Evolutionary conservation across 2,888 invertebrate genomes (phyloP).

Genomic region (Polymixis flavicincta): DNA sequence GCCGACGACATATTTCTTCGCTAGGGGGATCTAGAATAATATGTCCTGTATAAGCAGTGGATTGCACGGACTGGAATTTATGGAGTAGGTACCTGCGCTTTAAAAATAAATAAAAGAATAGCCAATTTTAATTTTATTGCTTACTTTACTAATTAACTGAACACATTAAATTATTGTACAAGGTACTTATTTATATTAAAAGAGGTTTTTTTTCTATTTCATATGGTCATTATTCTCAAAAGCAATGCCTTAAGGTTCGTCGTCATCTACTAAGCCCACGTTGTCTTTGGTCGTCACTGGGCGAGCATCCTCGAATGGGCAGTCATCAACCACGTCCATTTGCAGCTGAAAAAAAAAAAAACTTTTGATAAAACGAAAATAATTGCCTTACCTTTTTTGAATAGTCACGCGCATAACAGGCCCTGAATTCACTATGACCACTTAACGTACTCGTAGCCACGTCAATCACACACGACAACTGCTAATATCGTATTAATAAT

Average conservation of each 20-base stretch:
- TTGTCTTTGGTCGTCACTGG: slow-evolving; percentile 45
- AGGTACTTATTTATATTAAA: not conserved
- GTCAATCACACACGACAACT: no score
- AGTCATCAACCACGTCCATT: slow-evolving; percentile 65
- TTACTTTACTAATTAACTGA: slow-evolving; percentile 2
- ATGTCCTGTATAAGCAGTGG: no score
- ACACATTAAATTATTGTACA: not conserved
- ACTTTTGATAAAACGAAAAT: not conserved
- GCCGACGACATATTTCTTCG: no score
- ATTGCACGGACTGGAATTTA: no score
- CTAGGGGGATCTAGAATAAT: no score
- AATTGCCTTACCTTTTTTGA: not conserved
- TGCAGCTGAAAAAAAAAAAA: slow-evolving; percentile 57
- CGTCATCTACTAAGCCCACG: slow-evolving; percentile 26
- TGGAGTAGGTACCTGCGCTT: no score
- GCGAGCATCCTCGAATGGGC: slow-evolving; percentile 55
- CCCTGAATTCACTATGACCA: no score
- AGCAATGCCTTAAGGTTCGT: not conserved
- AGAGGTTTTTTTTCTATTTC: not conserved
- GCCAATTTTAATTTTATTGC: not conserved
- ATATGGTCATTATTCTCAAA: not conserved
- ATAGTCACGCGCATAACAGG: not conserved
- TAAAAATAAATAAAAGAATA: not conserved
- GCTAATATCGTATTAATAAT: no score
- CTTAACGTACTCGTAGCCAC: no score